Base-by-base conservation (phyloP, 2,113 vertebrate genomes). In the Terrapene triunguis region DNA sequence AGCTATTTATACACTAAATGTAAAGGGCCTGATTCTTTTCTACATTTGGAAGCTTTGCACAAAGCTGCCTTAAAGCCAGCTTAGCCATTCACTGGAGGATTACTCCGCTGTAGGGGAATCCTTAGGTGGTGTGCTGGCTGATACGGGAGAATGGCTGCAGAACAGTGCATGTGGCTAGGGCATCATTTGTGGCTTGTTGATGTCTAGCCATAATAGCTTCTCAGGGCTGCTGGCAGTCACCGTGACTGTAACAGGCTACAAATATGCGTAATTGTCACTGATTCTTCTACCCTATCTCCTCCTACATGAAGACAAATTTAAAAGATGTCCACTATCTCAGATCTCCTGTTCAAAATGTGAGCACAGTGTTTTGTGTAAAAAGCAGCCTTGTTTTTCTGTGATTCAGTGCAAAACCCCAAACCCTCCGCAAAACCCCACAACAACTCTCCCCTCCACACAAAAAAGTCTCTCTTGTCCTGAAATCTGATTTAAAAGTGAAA, bases 1-100 rank as follows among this genome's bases (percentile, higher is more conserved):
- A 27, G 42, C 44, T 81, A 17, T 74, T 92, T 94, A 96, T 25
- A 51, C 57, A 22, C 88, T 95, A 81, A 80, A 79, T 78, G 42
- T 0, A 0, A 91, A 94, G 74, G 42, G 74, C 24, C 38, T 47
- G 24, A 78, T 78, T 78, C 25, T 78, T 24, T 17, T 95, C 90
- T 86, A 24, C 93, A 51, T 1, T 44, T 1, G 62, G 80, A 38
- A 55, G 44, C 11, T 95, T 38, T 50, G 29, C 10, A 14, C 47
- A 76, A 84, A 84, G 27, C 17, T 92, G 44, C 44, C 48, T 78
- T 95, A 54, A 92, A 91, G 3, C 51, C 74, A 69, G 59, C 7
- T 44, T 82, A 86, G 8, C 29, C 59, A 47, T 27, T 24, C 22
- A 44, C 74, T 29, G 74, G 25, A 55, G 78, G 53, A 84, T 85